Evolutionary conservation across 2,888 invertebrate species (phyloP).

Genomic region (Eilema caniola): DNA sequence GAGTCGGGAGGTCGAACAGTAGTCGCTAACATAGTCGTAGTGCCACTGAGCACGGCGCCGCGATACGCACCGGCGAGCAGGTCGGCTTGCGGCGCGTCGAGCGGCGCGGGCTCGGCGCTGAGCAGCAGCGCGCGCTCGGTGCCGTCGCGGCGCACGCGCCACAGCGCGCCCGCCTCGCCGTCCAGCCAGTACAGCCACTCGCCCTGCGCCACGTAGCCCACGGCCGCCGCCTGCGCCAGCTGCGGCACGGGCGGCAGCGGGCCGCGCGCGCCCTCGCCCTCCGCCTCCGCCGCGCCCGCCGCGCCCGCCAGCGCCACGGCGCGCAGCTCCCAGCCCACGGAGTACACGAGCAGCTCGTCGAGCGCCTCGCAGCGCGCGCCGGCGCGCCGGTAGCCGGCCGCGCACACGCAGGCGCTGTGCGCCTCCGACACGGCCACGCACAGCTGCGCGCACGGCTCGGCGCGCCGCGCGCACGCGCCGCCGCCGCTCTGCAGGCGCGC

Average conservation of each 20-base stretch:
- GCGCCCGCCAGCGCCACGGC: constrained; percentile 84
- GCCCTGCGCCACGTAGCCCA: constrained; percentile 61
- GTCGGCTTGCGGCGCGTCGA: constrained; percentile 89
- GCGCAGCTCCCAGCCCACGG: constrained; percentile 92
- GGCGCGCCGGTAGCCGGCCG: constrained; percentile 86
- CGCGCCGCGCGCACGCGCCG: constrained; percentile 87
- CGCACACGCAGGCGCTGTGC: constrained; percentile 90
- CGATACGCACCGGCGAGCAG: constrained; percentile 82
- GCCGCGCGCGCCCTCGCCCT: constrained; percentile 22
- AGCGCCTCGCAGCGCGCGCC: constrained; percentile 77
- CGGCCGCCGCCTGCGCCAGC: constrained; percentile 77
- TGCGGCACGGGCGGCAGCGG: constrained; percentile 78
- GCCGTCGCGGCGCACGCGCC: constrained; percentile 92
- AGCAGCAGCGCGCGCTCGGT: constrained; percentile 88
- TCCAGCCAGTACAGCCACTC: constrained; percentile 94
- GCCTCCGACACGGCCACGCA: constrained; percentile 89
- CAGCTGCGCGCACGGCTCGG: constrained; percentile 89
- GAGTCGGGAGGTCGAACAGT: no score
- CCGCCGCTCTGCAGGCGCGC: constrained; percentile 81
- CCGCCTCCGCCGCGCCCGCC: constrained; percentile 28
- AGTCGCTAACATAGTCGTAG: no score
- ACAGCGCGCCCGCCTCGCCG: constrained; percentile 91
- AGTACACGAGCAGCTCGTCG: constrained; percentile 92
- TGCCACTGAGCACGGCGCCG: no score
- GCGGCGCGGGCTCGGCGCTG: constrained; percentile 87